Conservation (phyloP, 2,113 vertebrate genomes). For the Thunnus thynnus region DNA sequence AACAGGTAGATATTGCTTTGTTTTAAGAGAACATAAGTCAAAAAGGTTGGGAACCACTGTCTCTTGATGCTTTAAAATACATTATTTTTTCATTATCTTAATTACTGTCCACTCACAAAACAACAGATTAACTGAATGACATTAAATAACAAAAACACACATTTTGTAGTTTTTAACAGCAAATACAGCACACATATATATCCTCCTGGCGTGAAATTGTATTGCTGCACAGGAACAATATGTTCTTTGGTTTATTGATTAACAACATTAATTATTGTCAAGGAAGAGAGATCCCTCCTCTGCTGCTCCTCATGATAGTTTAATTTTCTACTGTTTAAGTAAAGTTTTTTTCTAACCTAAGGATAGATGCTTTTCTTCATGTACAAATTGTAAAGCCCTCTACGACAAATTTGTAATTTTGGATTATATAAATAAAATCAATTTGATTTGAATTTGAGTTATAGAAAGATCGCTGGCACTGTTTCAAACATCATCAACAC, state of each 20-base stretch:
- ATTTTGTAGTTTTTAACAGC: neutral
- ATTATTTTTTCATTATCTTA: too few species aligned
- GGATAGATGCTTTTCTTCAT: too few species aligned
- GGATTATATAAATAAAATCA: too few species aligned
- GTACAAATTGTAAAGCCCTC: too few species aligned
- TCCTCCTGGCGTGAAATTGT: too few species aligned
- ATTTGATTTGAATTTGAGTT: too few species aligned
- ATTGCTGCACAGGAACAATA: neutral
- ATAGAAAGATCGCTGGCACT: neutral
- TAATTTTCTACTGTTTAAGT: too few species aligned
- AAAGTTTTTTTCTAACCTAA: neutral
- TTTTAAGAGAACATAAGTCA: neutral
- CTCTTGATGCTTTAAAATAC: too few species aligned
- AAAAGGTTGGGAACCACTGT: too few species aligned
- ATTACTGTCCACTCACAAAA: neutral
- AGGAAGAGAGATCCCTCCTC: too few species aligned
- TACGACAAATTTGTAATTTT: too few species aligned
- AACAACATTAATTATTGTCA: neutral
- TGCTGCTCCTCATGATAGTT: neutral
- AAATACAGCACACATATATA: too few species aligned
- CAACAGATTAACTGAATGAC: neutral
- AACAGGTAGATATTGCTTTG: neutral
- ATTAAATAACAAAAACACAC: neutral
- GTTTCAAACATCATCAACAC: constrained; percentile 19
- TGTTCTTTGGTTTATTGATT: neutral